A percentile compares a stretch with the other conserved stretches of the same genome.
phyloP scores from a whole-genome alignment of 2,888 invertebrate genomes.

The Lagria hirta region DNA sequence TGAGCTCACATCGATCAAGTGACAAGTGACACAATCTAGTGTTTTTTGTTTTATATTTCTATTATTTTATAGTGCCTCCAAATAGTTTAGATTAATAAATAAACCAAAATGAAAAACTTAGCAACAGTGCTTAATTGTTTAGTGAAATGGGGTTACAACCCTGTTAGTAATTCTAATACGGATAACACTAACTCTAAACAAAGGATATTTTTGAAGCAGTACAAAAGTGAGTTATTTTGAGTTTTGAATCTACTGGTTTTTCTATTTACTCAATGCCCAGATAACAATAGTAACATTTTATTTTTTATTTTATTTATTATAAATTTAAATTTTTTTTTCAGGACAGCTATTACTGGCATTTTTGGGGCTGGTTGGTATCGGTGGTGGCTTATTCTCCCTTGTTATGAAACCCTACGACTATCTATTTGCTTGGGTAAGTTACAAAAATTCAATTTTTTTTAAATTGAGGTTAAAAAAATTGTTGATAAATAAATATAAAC shows the following conservation, averaged over 20 bases:
- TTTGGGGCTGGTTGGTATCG: slow-evolving; percentile 67
- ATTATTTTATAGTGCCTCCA: no score
- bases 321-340: slow-evolving; percentile 57
- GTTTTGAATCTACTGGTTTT: slow-evolving; percentile 1
- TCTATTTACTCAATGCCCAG: not conserved
- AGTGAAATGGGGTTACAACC: slow-evolving; percentile 43
- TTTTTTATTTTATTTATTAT: slow-evolving; percentile 6
- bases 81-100: no score
- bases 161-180: slow-evolving; percentile 42
- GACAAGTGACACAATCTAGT: slow-evolving; percentile 1
- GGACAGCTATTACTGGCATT: slow-evolving; percentile 72
- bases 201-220: slow-evolving; percentile 8
- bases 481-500: no score
- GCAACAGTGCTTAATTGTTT: slow-evolving; percentile 42
- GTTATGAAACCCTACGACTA: slow-evolving; percentile 73
- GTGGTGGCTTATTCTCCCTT: slow-evolving; percentile 66
- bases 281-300: slow-evolving; percentile 15
- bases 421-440: slow-evolving; percentile 70
- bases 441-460: no score
- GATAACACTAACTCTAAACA: slow-evolving; percentile 4
- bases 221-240: slow-evolving; percentile 14
- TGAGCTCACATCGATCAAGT: slow-evolving; percentile 1
- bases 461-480: no score
- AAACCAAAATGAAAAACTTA: slow-evolving; percentile 46
- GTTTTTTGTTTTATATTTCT: no score